These are phyloP conservation scores for Palloptera scutellata DNA, from an alignment of 2,888 invertebrate species.

Conservation along the genomic window DNA sequence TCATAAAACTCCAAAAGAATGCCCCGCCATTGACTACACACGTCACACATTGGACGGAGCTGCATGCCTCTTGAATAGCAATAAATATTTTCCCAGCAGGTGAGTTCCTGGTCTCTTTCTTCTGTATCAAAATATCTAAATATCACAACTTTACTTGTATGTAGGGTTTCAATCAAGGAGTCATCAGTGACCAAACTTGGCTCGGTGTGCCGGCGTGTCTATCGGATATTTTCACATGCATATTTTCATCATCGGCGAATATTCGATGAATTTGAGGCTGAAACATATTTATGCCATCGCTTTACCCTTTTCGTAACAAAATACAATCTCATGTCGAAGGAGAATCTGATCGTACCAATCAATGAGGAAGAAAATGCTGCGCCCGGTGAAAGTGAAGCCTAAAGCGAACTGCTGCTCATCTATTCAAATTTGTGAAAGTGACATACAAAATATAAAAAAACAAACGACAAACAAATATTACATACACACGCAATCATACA, in stretches of 20 bases:
- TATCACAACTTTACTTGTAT: neutral
- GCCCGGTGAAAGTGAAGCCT: constrained; percentile 67
- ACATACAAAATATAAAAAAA: constrained; percentile 15
- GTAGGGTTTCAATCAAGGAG: constrained; percentile 97
- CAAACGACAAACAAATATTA: neutral
- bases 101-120: constrained; percentile 57
- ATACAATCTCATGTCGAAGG: constrained; percentile 97
- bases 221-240: constrained; percentile 99
- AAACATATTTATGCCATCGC: constrained; percentile 92
- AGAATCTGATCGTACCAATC: constrained; percentile 98
- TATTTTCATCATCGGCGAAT: constrained; percentile 97
- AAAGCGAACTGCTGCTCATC: constrained; percentile 41
- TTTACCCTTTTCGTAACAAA: constrained; percentile 98
- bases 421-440: constrained; percentile 18
- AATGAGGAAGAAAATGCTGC: constrained; percentile 77
- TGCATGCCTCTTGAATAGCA: constrained; percentile 97
- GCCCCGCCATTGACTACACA: constrained; percentile 99
- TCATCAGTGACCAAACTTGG: constrained; percentile 98
- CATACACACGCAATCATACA: neutral
- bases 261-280: constrained; percentile 98
- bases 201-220: constrained; percentile 97
- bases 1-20: constrained; percentile 99
- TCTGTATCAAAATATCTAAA: neutral
- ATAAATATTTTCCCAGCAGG: constrained; percentile 99
- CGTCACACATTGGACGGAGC: constrained; percentile 98